Base-by-base conservation (phyloP, 2,888 invertebrate genomes). In the Pristionchus japonicus region DNA sequence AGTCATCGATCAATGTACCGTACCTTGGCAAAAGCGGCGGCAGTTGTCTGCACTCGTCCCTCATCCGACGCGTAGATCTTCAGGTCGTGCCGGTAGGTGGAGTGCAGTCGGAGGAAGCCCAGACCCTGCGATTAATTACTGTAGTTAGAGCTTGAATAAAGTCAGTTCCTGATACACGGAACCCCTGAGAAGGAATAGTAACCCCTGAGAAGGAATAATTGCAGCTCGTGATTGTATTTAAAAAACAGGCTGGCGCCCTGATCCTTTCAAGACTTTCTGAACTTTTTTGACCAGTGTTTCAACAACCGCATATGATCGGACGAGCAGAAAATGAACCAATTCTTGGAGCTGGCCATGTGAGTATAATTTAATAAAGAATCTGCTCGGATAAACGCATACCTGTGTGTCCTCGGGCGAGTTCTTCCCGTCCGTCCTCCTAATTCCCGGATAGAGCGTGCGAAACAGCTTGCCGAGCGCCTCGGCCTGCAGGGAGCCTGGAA, bases 41-140 rank as follows among this genome's bases (percentile, higher is more conserved):
- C 99, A 0, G 99, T 99, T 98, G 99, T 99, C 95, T 99, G 99
- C 3, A 99, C 99, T 88, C 99, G 96, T 3, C 99, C 99, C 95
- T 99, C 99, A 95, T 99, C 99, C 0, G 98, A 98, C 0, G 99
- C 99, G 95, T 99, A 99, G 93, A 99, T 99, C 84, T 92, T 91
- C 88, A 92, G 96, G 95, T 99, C 99, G 95, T 99, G 99, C 0
- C 99, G 97, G 95, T 98, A 99, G 0, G 99, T 99, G 15, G 98
- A 98, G 95, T 99, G 99, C 1, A 99, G 96, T 90, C 98, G 96
- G 40, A 99, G 96, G 13, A 99, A 96, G 0, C 99, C 99, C 77
- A 99, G 96, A 0, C 99, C 99, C 95, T 90, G 67, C 27, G 67
- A 57, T 61, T 3, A 43, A 64, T 1, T 20, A 64, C 70, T 23